Percentiles rank a stretch among this genome's conserved stretches.
Conservation (phyloP, 2,888 invertebrate genomes). For the Deroplatys truncata region DNA sequence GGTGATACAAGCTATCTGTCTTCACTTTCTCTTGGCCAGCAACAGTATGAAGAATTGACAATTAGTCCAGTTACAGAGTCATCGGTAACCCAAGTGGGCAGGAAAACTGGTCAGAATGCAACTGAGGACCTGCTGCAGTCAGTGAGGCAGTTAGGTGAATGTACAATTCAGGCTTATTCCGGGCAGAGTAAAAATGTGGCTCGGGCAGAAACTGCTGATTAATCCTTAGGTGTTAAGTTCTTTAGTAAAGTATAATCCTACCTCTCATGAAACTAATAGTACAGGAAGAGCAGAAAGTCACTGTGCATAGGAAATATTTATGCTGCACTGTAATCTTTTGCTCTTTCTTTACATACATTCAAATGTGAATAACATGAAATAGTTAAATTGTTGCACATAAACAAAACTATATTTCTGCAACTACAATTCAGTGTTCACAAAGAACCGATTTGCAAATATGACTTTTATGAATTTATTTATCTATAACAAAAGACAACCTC, state of each 20-base stretch:
- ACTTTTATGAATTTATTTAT: no score
- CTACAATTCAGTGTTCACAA: no score
- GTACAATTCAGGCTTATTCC: constrained; percentile 22
- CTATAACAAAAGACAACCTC: no score
- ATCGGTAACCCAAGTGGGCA: background rate
- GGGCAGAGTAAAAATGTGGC: background rate
- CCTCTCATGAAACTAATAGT: background rate
- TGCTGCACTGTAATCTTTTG: no score
- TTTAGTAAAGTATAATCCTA: background rate
- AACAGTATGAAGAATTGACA: constrained; percentile 13
- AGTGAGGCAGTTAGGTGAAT: constrained; percentile 25
- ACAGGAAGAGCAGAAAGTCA: no score
- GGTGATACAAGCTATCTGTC: constrained; percentile 20
- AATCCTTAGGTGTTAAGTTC: background rate
- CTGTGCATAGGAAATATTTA: no score
- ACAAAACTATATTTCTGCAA: background rate
- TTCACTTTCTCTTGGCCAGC: constrained; percentile 18
- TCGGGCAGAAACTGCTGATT: background rate
- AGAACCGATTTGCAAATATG: no score
- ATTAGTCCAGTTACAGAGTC: background rate
- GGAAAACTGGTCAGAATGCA: background rate
- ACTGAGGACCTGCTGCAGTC: constrained; percentile 20
- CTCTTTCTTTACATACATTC: no score
- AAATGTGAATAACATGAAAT: background rate
- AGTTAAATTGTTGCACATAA: background rate